phyloP scores from a whole-genome alignment of 1,140 invertebrate species.

The Ostrea edulis region DNA sequence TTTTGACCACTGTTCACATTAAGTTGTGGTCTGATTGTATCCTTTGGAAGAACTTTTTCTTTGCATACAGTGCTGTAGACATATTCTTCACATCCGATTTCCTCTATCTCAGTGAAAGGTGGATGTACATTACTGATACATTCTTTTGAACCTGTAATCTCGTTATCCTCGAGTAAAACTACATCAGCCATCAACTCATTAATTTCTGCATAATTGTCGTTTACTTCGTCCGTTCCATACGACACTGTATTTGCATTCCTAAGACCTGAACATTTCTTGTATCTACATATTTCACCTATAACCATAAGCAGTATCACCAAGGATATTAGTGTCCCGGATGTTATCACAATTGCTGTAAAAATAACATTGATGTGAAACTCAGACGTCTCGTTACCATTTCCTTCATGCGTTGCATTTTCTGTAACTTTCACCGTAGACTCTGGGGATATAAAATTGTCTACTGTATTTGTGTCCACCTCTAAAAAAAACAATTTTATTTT shows the following conservation, averaged over 20 bases:
- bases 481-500: too few relatives aligned
- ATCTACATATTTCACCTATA: not conserved
- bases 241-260: not conserved
- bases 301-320: not conserved
- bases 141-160: not conserved
- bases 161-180: not conserved
- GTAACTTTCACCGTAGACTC: too few relatives aligned
- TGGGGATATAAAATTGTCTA: too few relatives aligned
- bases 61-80: not conserved
- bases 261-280: not conserved
- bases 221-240: not conserved
- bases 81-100: not conserved
- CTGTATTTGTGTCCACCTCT: too few relatives aligned
- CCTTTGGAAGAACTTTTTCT: not conserved
- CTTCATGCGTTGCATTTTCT: too few relatives aligned
- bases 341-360: not conserved
- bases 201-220: not conserved
- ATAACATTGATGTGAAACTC: too few relatives aligned
- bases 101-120: not conserved
- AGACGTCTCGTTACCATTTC: too few relatives aligned
- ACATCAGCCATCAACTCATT: not conserved
- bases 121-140: not conserved
- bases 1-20: not conserved
- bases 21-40: not conserved
- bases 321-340: not conserved